Evolutionary conservation across 2,113 vertebrate species (phyloP).

Genomic region (Herpailurus yagouaroundi): DNA sequence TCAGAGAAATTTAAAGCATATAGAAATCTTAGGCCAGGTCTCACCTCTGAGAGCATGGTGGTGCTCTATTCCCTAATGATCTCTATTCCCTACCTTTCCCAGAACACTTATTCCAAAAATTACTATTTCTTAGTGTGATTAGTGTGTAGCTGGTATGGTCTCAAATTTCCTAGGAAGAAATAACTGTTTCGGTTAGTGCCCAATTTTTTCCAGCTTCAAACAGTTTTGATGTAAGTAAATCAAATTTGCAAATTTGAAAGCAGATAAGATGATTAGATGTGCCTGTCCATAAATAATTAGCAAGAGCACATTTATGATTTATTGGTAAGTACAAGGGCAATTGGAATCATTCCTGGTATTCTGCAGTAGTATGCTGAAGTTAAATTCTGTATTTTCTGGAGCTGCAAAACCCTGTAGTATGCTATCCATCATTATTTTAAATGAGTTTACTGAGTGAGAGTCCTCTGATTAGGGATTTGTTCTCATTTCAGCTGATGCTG

Average conservation of each 20-base stretch:
- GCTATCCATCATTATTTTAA: neutral
- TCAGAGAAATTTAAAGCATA: constrained; percentile 47
- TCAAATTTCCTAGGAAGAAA: constrained; percentile 40
- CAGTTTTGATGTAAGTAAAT: neutral
- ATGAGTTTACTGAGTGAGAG: neutral
- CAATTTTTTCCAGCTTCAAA: neutral
- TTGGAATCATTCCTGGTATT: neutral
- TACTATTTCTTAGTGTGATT: neutral
- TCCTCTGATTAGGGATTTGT: neutral
- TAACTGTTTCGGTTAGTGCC: neutral
- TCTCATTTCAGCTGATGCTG: neutral
- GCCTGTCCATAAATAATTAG: neutral
- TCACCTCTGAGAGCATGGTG: too few relatives aligned
- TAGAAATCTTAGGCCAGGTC: neutral
- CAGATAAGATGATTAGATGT: neutral
- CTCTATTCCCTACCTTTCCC: neutral
- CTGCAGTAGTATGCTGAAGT: neutral
- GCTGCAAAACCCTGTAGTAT: neutral
- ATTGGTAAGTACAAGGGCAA: neutral
- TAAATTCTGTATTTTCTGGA: neutral
- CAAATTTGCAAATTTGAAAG: neutral
- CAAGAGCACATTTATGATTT: neutral
- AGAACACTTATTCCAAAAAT: constrained; percentile 5
- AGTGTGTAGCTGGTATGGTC: neutral
- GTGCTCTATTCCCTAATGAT: too few relatives aligned